Base-by-base conservation (phyloP, 2,888 invertebrate species). In the Lepidochrysops patricia region DNA sequence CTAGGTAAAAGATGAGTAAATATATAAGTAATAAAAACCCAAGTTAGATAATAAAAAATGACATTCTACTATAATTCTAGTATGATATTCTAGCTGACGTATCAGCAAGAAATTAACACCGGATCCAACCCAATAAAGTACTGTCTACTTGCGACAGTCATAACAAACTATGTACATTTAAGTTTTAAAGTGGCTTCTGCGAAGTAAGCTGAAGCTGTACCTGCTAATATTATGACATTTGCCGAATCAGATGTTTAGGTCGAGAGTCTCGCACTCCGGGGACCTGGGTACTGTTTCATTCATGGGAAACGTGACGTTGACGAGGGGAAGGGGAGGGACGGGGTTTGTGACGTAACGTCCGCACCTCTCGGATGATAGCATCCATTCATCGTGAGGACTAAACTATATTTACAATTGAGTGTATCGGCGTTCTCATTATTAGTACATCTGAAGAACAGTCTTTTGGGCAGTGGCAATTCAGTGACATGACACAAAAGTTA, bases 321-420 rank as follows among this genome's bases (percentile, higher is more conserved):
- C 23, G 19, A 9, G 19, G 19, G 13, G 23, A 19, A 4, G 43
- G 1, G 15, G 13, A 1, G 13, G 1, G 12, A 23, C 9, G 12
- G 19, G 13, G 7, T 2, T 3, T 12, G 54, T 32, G 54, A 54
- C 54, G 54, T 54, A 15, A 54, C 54, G 54, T 54, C 54, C 32
- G 54, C 43, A 19, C 52, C 54, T 54, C 54, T 54, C 54, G 32
- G 23, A 32, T 54, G 29, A 54, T 32, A 32, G 54, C 32, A 19
- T 54, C 29, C 54, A 54, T 52, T 27, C 52, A 26, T 52, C 52
- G 13, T 4, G 12, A 43, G 15, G 43, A 43, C 19, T 23, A 3
- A 19, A 9, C 7, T 19, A 43, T 43, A 43, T 43, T 43, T 43
- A 43, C 4, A 43, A 12, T 43, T 7, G 9, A 43, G 9, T 4